These are phyloP conservation scores for Smutsia gigantea DNA, from an alignment of 2,797 vertebrate genomes.

Conservation along the genomic window DNA sequence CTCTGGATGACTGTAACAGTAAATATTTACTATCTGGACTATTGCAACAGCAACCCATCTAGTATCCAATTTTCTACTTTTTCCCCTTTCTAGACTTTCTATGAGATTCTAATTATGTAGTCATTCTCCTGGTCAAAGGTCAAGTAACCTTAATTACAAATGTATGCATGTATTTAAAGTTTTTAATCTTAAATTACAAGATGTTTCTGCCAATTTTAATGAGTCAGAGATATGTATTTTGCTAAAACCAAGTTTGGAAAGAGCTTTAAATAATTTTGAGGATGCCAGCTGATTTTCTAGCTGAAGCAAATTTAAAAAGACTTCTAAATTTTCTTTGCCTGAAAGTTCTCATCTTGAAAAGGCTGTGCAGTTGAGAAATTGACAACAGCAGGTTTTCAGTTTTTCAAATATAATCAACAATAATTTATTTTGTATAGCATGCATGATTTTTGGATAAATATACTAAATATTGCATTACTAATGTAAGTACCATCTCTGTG, in stretches of 20 bases:
- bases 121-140: neutral
- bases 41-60: neutral
- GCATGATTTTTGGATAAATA: neutral
- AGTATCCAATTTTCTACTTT: neutral
- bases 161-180: neutral
- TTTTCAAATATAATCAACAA: slow-evolving; percentile 21
- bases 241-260: slow-evolving; percentile 2
- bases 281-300: neutral
- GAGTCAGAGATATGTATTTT: neutral
- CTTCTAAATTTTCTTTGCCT: neutral
- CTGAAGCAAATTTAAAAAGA: neutral
- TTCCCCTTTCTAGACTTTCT: neutral
- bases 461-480: neutral
- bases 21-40: neutral
- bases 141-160: neutral
- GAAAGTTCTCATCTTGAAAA: slow-evolving; percentile 1
- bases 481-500: neutral
- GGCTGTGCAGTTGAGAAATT: slow-evolving; percentile 5
- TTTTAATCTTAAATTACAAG: neutral
- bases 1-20: neutral
- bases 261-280: slow-evolving; percentile 45
- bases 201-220: slow-evolving; percentile 10
- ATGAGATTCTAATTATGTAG: neutral
- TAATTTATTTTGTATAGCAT: neutral
- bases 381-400: neutral